Evolutionary conservation across 1,140 invertebrate genomes (phyloP).

Genomic region (Solenopsis invicta): DNA sequence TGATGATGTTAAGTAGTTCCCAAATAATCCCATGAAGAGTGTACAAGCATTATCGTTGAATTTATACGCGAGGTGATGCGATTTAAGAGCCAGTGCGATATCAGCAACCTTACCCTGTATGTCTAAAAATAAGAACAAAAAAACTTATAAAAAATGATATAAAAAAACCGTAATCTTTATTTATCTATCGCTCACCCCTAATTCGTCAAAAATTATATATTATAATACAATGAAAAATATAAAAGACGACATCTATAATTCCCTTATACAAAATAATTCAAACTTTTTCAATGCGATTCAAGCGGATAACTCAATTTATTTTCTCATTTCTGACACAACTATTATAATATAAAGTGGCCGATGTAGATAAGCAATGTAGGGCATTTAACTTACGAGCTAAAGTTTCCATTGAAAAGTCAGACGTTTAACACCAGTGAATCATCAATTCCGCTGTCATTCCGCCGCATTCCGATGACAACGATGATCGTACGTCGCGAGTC

Average conservation of each 20-base stretch:
- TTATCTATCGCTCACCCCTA: background rate
- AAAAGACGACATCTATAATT: background rate
- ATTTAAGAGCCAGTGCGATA: too few relatives aligned
- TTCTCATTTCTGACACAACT: background rate
- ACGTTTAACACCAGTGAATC: conserved; percentile 49
- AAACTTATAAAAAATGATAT: too few relatives aligned
- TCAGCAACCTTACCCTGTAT: too few relatives aligned
- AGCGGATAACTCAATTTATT: background rate
- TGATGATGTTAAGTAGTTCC: too few relatives aligned
- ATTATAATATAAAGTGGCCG: background rate
- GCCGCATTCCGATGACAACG: conserved; percentile 49
- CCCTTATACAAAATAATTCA: conserved; percentile 3
- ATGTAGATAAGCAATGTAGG: conserved; percentile 42
- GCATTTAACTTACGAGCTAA: conserved; percentile 28
- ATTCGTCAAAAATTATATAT: background rate
- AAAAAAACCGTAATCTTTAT: background rate
- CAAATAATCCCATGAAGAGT: too few relatives aligned
- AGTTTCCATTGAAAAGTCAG: conserved; percentile 28
- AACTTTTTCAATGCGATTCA: background rate
- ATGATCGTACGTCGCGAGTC: conserved; percentile 53
- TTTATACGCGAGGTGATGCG: too few relatives aligned
- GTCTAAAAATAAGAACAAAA: too few relatives aligned
- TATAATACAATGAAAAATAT: background rate
- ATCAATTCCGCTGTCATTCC: conserved; percentile 53
- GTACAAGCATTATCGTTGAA: too few relatives aligned